These are phyloP conservation scores for Peromyscus polionotus DNA, from an alignment of 2,113 vertebrate species.

Conservation along the genomic window DNA sequence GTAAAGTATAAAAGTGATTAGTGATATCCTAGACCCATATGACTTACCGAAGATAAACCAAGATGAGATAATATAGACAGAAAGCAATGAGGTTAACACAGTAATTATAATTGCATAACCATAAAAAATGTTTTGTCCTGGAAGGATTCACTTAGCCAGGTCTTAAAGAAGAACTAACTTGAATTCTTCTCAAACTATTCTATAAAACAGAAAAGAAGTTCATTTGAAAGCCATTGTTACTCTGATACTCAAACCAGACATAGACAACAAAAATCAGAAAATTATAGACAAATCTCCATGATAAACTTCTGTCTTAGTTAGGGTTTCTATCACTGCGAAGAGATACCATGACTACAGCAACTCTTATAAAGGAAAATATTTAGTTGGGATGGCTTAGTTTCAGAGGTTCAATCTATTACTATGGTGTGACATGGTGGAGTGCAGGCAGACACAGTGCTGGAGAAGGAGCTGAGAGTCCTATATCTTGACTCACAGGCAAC, in stretches of 20 bases:
- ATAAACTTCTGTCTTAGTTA: background rate
- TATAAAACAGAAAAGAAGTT: background rate
- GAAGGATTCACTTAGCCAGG: background rate
- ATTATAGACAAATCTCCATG: background rate
- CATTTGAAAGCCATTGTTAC: background rate
- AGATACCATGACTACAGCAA: no score
- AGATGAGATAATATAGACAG: background rate
- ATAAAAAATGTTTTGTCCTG: background rate
- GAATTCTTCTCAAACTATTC: background rate
- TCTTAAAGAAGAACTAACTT: background rate
- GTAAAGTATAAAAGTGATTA: background rate
- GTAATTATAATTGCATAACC: background rate
- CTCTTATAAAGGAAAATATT: no score
- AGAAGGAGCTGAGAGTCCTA: no score
- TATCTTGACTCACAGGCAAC: no score
- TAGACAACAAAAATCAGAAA: background rate
- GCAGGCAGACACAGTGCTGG: no score
- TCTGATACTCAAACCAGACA: background rate
- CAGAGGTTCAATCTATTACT: no score
- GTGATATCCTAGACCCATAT: background rate
- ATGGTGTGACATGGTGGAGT: no score
- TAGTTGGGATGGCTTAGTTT: no score
- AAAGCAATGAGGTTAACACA: background rate
- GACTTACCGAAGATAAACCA: background rate
- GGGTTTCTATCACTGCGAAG: no score